A percentile compares a stretch with the other conserved stretches of the same genome.
Evolutionary conservation across 2,888 invertebrate genomes (phyloP).

Genomic region (Leptothorax acervorum): DNA sequence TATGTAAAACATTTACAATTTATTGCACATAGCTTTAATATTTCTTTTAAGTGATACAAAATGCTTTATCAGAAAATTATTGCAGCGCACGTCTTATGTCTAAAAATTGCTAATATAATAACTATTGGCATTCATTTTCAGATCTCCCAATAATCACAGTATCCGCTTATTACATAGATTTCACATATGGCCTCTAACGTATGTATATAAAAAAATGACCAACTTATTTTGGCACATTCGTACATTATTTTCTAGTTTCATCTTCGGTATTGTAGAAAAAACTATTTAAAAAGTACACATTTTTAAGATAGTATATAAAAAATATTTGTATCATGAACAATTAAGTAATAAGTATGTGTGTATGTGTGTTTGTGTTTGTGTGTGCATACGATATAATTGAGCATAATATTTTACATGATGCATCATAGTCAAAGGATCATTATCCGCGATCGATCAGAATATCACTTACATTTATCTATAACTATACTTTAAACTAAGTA

Average conservation of each 20-base stretch:
- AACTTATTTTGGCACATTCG: slow-evolving; percentile 37
- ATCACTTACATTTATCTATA: slow-evolving; percentile 13
- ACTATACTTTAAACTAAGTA: slow-evolving; percentile 26
- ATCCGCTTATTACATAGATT: background rate
- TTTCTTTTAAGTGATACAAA: background rate
- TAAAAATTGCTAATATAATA: slow-evolving; percentile 11
- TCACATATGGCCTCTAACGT: slow-evolving; percentile 1
- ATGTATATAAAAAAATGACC: background rate
- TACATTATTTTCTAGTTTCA: slow-evolving; percentile 16
- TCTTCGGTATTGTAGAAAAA: slow-evolving; percentile 6
- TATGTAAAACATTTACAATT: slow-evolving; percentile 30
- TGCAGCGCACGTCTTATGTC: background rate
- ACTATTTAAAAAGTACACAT: background rate
- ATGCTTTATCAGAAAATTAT: slow-evolving; percentile 24
- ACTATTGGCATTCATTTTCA: slow-evolving; percentile 4
- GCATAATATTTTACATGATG: slow-evolving; percentile 16
- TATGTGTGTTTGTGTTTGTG: background rate
- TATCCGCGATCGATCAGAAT: background rate
- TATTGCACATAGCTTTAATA: background rate
- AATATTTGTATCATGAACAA: slow-evolving; percentile 29
- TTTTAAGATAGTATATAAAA: slow-evolving; percentile 22
- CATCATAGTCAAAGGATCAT: background rate
- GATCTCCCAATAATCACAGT: slow-evolving; percentile 25
- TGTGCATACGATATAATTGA: slow-evolving; percentile 2
- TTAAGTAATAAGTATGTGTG: slow-evolving; percentile 22